phyloP scores from a whole-genome alignment of 1,140 invertebrate genomes.

The Bombus pascuorum region DNA sequence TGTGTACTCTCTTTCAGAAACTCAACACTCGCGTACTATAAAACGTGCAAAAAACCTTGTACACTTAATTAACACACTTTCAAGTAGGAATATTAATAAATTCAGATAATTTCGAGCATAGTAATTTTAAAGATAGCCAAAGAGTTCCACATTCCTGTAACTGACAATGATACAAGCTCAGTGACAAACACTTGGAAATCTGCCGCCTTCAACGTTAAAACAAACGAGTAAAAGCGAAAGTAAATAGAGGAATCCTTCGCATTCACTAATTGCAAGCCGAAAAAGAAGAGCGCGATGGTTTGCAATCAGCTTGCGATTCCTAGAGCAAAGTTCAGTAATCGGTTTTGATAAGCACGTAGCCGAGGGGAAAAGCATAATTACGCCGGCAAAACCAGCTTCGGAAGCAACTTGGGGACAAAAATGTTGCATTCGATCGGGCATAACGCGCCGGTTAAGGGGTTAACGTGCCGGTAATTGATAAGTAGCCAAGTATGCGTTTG shows the following conservation, averaged over 20 bases:
- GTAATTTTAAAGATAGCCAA: too few relatives aligned
- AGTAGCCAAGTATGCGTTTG: background rate
- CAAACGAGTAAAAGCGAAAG: background rate
- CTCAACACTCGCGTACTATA: background rate
- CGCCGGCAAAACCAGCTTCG: background rate
- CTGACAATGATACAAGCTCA: too few relatives aligned
- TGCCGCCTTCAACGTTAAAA: accelerated
- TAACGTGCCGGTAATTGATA: constrained; percentile 21
- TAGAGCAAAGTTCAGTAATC: background rate
- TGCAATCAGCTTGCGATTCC: background rate
- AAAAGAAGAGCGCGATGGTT: background rate
- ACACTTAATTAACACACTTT: too few relatives aligned
- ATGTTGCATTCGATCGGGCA: background rate
- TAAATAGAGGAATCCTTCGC: background rate
- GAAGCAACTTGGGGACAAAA: background rate
- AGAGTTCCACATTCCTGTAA: too few relatives aligned
- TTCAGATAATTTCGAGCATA: background rate
- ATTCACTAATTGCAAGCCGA: background rate
- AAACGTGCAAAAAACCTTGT: background rate
- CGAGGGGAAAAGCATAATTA: background rate
- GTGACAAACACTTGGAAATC: too few relatives aligned
- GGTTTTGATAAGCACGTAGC: background rate
- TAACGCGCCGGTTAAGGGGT: background rate
- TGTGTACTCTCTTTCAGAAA: background rate
- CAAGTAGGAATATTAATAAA: too few relatives aligned